Evolutionary conservation across 2,797 vertebrate species (phyloP), one percentile per base, ranked within the genome.

Genomic region (Acrossocheilus wenchowensis): DNA sequence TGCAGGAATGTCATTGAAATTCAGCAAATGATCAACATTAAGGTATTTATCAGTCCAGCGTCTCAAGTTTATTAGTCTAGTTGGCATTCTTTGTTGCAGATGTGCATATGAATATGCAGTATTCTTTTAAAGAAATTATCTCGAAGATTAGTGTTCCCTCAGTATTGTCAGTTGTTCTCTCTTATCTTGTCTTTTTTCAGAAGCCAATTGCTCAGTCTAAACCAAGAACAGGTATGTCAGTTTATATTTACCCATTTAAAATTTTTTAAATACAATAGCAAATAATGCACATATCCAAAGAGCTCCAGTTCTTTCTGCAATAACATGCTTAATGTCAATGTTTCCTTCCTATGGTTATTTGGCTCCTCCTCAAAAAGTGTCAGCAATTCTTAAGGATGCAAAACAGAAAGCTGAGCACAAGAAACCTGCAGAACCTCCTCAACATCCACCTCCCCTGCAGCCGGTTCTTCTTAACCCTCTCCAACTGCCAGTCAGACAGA

Each of bases 1-100:
- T 99, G 97, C 88, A 95, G 95, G 94, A 94, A 94, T 50, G 90
- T 95, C 0, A 97, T 98, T 36, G 89, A 91, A 17, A 91, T 93
- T 83, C 94, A 93, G 43, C 94, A 81, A 86, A 48, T 62, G 7
- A 81, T 0, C 80, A 5, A 0, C 26, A 5, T 39, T 17, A 34
- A 8, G 84, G 83, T 88, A 88, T 87, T 74, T 48, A 36, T 72
- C 6, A 21, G 17, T 66, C 23, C 4, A n/a, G 17, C 1, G 7
- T 66, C 30, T 50, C 21, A 34, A 0, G 17, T 80, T 66, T 80
- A 30, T 45, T 50, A 34, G 17, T 5, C 1, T 50, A 50, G 60
- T 66, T 81, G 9, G 48, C 39, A 62, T 78, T 60, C 4, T 78
- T 26, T 26, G 21, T 62, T 78, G 4, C 48, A 21, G 5, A 64